Percentiles rank a stretch among this genome's conserved stretches.
These are phyloP conservation scores for Panonychus citri DNA, from an alignment of 1,140 invertebrate species.

Conservation along the genomic window DNA sequence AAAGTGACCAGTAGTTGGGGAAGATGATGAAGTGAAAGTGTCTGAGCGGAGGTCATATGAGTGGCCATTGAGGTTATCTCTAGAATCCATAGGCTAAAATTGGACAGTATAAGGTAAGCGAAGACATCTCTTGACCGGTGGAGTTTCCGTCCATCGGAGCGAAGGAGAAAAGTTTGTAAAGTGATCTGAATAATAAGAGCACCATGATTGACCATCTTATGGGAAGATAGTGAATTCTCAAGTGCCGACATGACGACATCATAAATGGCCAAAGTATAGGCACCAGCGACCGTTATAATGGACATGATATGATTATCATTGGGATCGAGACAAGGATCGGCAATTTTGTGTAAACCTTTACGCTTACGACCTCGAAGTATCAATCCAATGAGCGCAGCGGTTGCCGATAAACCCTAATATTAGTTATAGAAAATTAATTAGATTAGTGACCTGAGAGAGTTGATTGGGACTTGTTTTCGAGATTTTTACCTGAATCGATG, in stretches of 20 bases:
- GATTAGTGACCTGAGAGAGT: not conserved
- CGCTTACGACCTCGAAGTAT: not conserved
- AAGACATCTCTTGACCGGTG: conserved; percentile 7
- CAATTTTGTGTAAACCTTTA: not conserved
- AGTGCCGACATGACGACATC: not conserved
- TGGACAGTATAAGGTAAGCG: conserved; percentile 6
- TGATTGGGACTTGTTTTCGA: not conserved
- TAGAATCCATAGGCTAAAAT: conserved; percentile 10
- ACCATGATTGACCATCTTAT: not conserved
- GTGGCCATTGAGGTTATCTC: not conserved
- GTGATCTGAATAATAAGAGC: conserved; percentile 8
- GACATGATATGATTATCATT: not conserved
- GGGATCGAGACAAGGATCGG: not conserved
- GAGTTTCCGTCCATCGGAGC: conserved; percentile 5
- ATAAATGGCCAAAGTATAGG: not conserved
- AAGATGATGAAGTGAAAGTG: not conserved
- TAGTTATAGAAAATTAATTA: not conserved
- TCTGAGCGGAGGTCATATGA: not conserved
- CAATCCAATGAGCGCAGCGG: conserved; percentile 4
- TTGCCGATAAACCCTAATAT: not conserved
- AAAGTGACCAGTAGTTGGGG: not conserved
- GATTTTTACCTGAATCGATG: conserved; percentile 7
- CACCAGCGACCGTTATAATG: not conserved
- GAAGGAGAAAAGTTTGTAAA: conserved; percentile 8
- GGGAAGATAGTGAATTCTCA: not conserved